phyloP scores from a whole-genome alignment of 1,140 invertebrate genomes.

The Venustaconcha ellipsiformis region DNA sequence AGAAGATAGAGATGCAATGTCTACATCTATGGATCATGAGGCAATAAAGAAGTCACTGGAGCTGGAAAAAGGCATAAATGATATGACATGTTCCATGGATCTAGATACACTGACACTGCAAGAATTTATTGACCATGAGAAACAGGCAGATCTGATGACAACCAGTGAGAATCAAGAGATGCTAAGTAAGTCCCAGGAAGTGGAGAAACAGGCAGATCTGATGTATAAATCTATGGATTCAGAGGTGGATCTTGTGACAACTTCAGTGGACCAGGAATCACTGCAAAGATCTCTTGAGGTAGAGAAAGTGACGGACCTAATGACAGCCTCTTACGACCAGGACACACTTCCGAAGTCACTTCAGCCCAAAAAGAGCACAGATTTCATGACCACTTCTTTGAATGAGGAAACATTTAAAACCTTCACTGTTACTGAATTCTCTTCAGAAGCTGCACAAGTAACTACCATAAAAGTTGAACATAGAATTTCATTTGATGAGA shows the following conservation, averaged over 20 bases:
- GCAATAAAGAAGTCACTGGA: conserved; percentile 14
- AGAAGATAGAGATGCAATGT: conserved; percentile 24
- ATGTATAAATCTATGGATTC: conserved; percentile 14
- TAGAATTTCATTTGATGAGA: too few relatives aligned
- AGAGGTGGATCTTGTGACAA: conserved; percentile 17
- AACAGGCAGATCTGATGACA: conserved; percentile 15
- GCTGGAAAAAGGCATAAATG: conserved; percentile 1
- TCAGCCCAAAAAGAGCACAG: conserved; percentile 11
- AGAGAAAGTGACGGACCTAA: conserved; percentile 15
- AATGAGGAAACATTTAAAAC: conserved; percentile 10
- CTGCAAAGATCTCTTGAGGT: conserved; percentile 12
- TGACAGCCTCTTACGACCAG: conserved; percentile 21
- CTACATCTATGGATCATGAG: conserved; percentile 29
- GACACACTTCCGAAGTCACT: conserved; percentile 17
- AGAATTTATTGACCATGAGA: conserved; percentile 4
- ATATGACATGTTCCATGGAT: conserved; percentile 25
- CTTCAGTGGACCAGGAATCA: conserved; percentile 26
- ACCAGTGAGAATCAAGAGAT: conserved; percentile 24
- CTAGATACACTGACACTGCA: conserved; percentile 22
- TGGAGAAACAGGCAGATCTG: conserved; percentile 11
- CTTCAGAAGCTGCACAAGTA: too few relatives aligned
- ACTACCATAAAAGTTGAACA: too few relatives aligned
- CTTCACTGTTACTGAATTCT: too few relatives aligned
- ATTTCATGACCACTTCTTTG: conserved; percentile 3
- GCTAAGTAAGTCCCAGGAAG: conserved; percentile 14